Percentiles rank a stretch among this genome's conserved stretches.
These are phyloP conservation scores for Ciona savignyi DNA, from an alignment of 23 tunicate species.

Conservation along the genomic window DNA sequence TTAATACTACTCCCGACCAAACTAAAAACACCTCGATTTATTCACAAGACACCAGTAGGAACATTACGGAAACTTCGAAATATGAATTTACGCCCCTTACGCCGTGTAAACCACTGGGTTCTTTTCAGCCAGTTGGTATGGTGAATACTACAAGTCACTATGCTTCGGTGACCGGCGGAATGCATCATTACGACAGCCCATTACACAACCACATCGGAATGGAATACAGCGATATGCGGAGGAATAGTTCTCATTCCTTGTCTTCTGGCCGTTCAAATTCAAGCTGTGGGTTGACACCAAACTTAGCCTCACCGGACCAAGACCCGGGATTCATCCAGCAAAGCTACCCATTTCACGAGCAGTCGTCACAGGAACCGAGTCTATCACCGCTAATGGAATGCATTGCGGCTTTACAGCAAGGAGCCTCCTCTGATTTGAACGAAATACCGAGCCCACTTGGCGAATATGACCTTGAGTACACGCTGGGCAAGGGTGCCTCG, in stretches of 20 bases:
- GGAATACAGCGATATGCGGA: constrained; percentile 9
- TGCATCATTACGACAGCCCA: background rate
- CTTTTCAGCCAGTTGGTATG: background rate
- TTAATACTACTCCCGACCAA: background rate
- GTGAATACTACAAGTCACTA: background rate
- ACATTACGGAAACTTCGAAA: background rate
- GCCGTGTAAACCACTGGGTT: background rate
- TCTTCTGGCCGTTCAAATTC: constrained; percentile 54
- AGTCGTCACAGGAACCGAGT: constrained; percentile 18
- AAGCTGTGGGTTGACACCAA: constrained; percentile 34
- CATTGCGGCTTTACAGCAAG: constrained; percentile 3
- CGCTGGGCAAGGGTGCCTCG: background rate
- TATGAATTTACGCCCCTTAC: background rate
- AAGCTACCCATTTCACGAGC: constrained; percentile 13
- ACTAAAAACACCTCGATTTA: background rate
- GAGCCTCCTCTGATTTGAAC: background rate
- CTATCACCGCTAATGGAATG: constrained; percentile 39
- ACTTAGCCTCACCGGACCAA: constrained; percentile 25
- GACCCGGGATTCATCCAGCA: background rate
- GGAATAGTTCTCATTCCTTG: constrained; percentile 45
- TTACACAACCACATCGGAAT: background rate
- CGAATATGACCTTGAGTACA: background rate
- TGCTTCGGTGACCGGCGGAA: background rate
- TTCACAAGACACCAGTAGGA: background rate
- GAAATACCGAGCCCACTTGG: constrained; percentile 16